Base-by-base conservation (phyloP, 2,888 invertebrate genomes). In the Platypus cylindrus region DNA sequence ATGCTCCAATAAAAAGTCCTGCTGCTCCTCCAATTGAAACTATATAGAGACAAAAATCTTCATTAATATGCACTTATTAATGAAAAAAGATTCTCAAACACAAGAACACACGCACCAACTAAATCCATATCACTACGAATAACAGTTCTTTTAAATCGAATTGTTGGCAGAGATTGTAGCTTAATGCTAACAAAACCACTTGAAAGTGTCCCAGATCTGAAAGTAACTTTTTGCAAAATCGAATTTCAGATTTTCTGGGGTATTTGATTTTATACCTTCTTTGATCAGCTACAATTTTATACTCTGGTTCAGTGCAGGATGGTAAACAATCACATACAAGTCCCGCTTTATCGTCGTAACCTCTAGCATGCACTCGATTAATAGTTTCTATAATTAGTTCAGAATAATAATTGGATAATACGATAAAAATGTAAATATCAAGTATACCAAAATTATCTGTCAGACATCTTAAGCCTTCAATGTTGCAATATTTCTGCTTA, bases 11-110 rank as follows among this genome's bases (percentile, higher is more conserved):
- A 48, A 73, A 74, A 8, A 73, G 65, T 0, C 73, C 72, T 1
- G 67, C 67, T 0, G 70, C 66, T n/a, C 73, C 71, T 3, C 73
- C 73, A 28, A 73, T 59, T 38, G 72, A 73, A 45, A 73, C 73
- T 73, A 59, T 34, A 67, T 63, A n/a, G n/a, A n/a, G n/a, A n/a
- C n/a, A n/a, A n/a, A n/a, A n/a, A n/a, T n/a, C n/a, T n/a, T n/a
- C n/a, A n/a, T n/a, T n/a, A n/a, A n/a, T n/a, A n/a, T n/a, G 20
- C 8, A 20, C 7, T 27, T 27, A 3, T 27, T 27, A 12, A 27
- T 27, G n/a, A n/a, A 27, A 12, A 13, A 13, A 27, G 27, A 12
- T 9, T 13, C 14, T 26, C 8, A 26, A 13, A 29, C 13, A 17
- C 13, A 27, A 4, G 12, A 8, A 27, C 1, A 3, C 7, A 30